Evolutionary conservation across 2,113 vertebrate species (phyloP), one percentile per base, ranked within the genome.

Genomic region (Podiceps cristatus): DNA sequence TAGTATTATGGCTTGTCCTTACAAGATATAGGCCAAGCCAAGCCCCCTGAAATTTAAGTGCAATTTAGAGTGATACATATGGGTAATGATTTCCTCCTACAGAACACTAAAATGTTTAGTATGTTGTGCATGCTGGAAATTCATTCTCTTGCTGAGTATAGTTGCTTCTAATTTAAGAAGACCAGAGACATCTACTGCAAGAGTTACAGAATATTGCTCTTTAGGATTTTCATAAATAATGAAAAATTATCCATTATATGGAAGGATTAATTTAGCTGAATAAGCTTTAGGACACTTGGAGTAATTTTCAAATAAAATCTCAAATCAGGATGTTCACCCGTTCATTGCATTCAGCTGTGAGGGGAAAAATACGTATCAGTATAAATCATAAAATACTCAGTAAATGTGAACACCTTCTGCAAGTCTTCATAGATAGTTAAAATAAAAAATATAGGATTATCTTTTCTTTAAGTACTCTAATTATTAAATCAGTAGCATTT

Each of bases 211-310:
- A 42, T 40, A 47, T 45, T 64, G 14, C 13, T 93, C 82, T 92
- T 83, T 5, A 53, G 58, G 27, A 6, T 77, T 96, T 96, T 92
- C 18, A 44, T 58, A 58, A 93, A 86, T 79, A 95, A n/a, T 53
- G 53, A 52, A 40, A 86, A 68, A 60, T 53, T 76, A 66, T 37
- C 31, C 42, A 50, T 88, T 83, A 10, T 37, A 58, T 73, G n/a
- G 78, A 83, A 84, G 85, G 35, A 78, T 47, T 87, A 67, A 86
- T 94, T 93, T 90, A 77, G 42, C 45, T 83, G 50, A 78, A 76
- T 73, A 76, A 82, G 24, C 59, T 82, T 76, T 55, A 80, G 27
- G 31, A 42, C 85, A 20, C 45, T 90, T 88, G 44, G n/a, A 71
- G 67, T 86, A 0, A 66, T 82, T 93, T 94, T 90, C 63, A 62